These are phyloP conservation scores for Melanostoma scalare DNA, from an alignment of 2,888 invertebrate species.

Conservation along the genomic window DNA sequence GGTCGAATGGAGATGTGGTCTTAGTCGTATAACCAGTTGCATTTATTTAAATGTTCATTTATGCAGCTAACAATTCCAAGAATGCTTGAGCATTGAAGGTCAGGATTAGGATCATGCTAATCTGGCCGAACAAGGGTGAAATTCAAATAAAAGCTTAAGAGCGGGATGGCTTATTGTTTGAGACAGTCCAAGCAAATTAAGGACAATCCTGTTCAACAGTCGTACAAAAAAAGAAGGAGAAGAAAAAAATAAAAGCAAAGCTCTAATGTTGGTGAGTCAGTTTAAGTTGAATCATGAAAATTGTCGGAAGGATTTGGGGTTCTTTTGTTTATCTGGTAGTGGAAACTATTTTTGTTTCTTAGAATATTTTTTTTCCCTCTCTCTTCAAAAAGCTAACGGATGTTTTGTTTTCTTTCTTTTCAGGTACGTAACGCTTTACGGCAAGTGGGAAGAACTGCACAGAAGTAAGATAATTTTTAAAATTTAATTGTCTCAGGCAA, in stretches of 20 bases:
- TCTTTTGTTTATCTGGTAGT: neutral
- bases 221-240: too few species aligned
- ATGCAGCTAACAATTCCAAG: neutral
- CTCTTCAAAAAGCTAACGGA: too few species aligned
- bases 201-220: too few species aligned
- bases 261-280: neutral
- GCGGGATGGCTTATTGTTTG: neutral
- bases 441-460: neutral
- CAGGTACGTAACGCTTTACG: slow-evolving; percentile 49
- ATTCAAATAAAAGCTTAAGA: slow-evolving; percentile 18
- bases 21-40: slow-evolving; percentile 35
- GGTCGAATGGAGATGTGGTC: neutral
- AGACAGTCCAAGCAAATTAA: too few species aligned
- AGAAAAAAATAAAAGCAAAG: too few species aligned
- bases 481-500: neutral
- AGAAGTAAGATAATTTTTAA: slow-evolving; percentile 10
- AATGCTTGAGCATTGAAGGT: neutral
- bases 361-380: slow-evolving; percentile 4
- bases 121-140: slow-evolving; percentile 2
- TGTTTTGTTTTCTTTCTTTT: slow-evolving; percentile 30
- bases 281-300: neutral
- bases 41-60: too few species aligned
- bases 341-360: slow-evolving; percentile 8
- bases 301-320: neutral
- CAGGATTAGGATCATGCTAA: slow-evolving; percentile 1